phyloP scores from a whole-genome alignment of 2,888 invertebrate species.

The Sminthurinus aureus region DNA sequence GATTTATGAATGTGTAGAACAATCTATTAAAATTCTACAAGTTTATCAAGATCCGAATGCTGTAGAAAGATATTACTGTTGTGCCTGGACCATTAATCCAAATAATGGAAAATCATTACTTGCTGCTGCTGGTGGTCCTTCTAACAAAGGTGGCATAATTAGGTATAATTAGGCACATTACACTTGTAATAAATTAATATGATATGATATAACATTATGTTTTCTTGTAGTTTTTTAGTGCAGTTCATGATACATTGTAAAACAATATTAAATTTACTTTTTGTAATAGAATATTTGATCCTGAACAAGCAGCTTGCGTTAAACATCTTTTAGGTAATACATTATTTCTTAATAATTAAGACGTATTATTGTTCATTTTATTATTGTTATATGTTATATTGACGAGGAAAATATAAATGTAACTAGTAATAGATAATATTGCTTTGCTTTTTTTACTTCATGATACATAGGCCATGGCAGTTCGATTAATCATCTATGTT shows the following conservation, averaged over 20 bases:
- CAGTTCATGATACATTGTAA: too few species aligned
- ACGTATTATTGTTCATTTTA: too few species aligned
- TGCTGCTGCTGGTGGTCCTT: constrained; percentile 14
- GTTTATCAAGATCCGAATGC: not conserved
- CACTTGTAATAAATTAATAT: too few species aligned
- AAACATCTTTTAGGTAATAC: constrained; percentile 72
- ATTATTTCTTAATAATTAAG: constrained; percentile 61
- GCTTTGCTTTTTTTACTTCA: too few species aligned
- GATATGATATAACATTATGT: too few species aligned
- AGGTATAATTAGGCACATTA: not conserved
- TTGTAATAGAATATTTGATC: constrained; percentile 1
- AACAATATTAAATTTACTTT: too few species aligned
- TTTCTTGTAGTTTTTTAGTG: too few species aligned
- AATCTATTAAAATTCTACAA: not conserved
- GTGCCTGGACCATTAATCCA: constrained; percentile 15
- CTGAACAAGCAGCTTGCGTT: not conserved
- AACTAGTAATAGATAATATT: too few species aligned
- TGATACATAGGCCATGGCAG: not conserved
- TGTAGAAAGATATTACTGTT: constrained; percentile 17
- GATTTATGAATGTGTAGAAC: not conserved
- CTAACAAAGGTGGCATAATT: not conserved
- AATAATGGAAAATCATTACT: not conserved
- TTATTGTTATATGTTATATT: too few species aligned
- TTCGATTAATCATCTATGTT: constrained; percentile 85
- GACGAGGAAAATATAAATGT: too few species aligned